Base-by-base conservation (phyloP, 2,113 vertebrate species). In the Spea multiplicata region DNA sequence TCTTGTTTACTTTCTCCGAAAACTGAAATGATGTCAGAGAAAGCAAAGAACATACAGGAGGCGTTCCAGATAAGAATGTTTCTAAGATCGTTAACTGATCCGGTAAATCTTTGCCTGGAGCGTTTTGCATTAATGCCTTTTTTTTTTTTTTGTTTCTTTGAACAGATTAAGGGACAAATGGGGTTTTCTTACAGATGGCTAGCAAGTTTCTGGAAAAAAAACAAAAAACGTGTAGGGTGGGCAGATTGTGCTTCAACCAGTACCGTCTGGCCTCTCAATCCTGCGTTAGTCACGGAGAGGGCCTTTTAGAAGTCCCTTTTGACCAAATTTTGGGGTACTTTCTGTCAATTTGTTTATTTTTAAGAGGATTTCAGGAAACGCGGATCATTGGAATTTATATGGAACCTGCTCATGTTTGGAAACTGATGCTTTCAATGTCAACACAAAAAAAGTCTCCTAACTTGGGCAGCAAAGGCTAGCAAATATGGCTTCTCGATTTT, bases 161-260 rank as follows among this genome's bases (percentile, higher is more conserved):
- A 61, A n/a, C 57, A 64, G 61, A 6, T 8, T 64, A 64, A 64
- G 61, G 5, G 61, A 30, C 61, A 64, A 16, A 64, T 64, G n/a
- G 61, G 30, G 13, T 64, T 30, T 64, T 14, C 17, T 30, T 64
- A 64, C 61, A 64, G 61, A 64, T 64, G 61, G 61, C 61, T 64
- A 64, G 17, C 4, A 64, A 64, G 5, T 64, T 16, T 64, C 16
- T 59, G 17, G n/a, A 64, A 4, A 64, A 53, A 12, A 53, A 8
- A 12, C 3, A 53, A 6, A 13, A 59, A 59, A 12, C 14, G 12
- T 59, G 8, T 59, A 13, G 4, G 17, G 3, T 30, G 17, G 61
- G 16, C 14, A 64, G n/a, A 64, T 64, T 64, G n/a, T 64, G 14
- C 6, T 16, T 64, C n/a, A 64, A 16, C 61, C 6, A 17, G 8